Evolutionary conservation across 2,888 invertebrate species (phyloP).

Genomic region (Ligdia adustata): DNA sequence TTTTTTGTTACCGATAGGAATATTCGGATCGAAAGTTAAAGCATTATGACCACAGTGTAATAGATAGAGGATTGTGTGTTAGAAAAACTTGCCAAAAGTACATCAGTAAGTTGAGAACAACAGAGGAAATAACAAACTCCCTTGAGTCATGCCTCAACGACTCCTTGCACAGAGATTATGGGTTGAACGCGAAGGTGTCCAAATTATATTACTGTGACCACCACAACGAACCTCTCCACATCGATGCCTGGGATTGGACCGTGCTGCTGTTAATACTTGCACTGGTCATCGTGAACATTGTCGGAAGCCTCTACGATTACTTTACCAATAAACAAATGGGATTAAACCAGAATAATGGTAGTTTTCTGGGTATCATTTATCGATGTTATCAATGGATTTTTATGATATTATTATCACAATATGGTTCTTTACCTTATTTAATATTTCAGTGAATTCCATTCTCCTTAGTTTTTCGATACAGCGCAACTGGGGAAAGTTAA

Average conservation of each 20-base stretch:
- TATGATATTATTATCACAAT: too few species aligned
- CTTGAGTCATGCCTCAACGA: conserved; percentile 18
- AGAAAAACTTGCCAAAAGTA: conserved; percentile 5
- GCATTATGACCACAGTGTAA: conserved; percentile 19
- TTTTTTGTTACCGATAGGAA: conserved; percentile 24
- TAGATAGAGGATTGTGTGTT: conserved; percentile 14
- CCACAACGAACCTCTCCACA: not conserved
- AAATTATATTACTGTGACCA: not conserved
- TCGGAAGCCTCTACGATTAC: conserved; percentile 11
- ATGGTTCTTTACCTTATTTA: too few species aligned
- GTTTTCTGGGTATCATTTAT: too few species aligned
- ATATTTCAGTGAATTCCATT: conserved; percentile 1
- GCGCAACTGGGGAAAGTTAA: conserved; percentile 6
- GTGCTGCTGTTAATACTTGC: not conserved
- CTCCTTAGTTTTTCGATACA: conserved; percentile 9
- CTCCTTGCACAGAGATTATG: conserved; percentile 10
- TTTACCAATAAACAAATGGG: not conserved
- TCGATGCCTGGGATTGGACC: conserved; percentile 1
- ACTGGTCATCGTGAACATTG: conserved; percentile 7
- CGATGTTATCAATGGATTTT: too few species aligned
- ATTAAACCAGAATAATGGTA: not conserved
- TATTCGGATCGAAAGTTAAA: conserved; percentile 14
- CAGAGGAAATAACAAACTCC: not conserved
- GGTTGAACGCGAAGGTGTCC: conserved; percentile 8
- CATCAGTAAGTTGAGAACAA: not conserved